These are phyloP conservation scores for Hiodon alosoides DNA, from an alignment of 2,113 vertebrate genomes.

Conservation along the genomic window DNA sequence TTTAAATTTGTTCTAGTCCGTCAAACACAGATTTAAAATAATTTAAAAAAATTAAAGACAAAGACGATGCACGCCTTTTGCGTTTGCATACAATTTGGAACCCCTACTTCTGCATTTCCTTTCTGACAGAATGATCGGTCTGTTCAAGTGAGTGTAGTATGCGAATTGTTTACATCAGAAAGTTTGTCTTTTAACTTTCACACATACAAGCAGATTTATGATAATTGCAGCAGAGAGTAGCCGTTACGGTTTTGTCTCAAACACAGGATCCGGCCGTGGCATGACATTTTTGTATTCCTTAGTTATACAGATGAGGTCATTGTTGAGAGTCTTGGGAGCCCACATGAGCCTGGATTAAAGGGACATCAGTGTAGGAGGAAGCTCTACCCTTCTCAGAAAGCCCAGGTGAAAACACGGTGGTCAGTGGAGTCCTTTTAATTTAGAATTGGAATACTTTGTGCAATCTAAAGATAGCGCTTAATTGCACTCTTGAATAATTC, in stretches of 20 bases:
- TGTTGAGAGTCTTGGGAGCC: slow-evolving; percentile 8
- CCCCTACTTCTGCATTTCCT: background rate
- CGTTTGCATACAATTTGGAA: no score
- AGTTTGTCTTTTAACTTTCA: background rate
- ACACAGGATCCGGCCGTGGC: slow-evolving; percentile 9
- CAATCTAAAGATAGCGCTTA: background rate
- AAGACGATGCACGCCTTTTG: no score
- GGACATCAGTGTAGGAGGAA: background rate
- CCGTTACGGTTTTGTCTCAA: background rate
- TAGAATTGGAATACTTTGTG: background rate
- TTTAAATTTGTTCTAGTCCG: background rate
- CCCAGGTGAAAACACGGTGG: slow-evolving; percentile 11
- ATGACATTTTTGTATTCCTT: slow-evolving; percentile 7
- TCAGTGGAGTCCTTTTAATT: slow-evolving; percentile 1
- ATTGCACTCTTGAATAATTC: no score
- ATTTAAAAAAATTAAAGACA: no score
- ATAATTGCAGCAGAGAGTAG: background rate
- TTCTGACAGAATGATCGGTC: background rate
- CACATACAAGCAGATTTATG: background rate
- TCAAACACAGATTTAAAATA: no score
- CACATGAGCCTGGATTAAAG: slow-evolving; percentile 15
- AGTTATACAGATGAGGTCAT: slow-evolving; percentile 13
- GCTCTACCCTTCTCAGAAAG: background rate
- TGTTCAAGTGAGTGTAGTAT: background rate
- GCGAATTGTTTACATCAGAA: background rate